A percentile compares a stretch with the other conserved stretches of the same genome.
Evolutionary conservation across 2,888 invertebrate species (phyloP).

Genomic region (Nephrotoma appendiculata): DNA sequence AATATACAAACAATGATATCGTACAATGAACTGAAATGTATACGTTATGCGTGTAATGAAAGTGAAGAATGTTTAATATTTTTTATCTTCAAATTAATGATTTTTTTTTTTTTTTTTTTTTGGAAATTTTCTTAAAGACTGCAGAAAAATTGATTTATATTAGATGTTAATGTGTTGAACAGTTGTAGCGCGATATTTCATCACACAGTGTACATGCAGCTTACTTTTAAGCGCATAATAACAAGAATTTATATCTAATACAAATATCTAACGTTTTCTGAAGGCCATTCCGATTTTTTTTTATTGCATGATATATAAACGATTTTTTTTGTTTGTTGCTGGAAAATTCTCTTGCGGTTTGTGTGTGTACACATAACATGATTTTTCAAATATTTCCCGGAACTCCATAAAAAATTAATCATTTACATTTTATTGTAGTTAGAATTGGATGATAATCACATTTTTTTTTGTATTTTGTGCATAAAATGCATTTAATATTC

Average conservation of each 20-base stretch:
- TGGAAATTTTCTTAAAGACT: neutral
- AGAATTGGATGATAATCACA: neutral
- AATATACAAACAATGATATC: neutral
- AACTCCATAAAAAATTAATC: neutral
- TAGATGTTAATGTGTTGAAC: neutral
- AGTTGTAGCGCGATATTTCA: neutral
- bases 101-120: neutral
- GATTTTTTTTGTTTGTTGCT: neutral
- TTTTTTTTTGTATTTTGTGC: neutral
- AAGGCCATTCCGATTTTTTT: neutral
- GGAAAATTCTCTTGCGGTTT: neutral
- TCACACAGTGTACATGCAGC: neutral
- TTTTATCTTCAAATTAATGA: neutral
- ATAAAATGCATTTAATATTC: neutral
- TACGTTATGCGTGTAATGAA: neutral
- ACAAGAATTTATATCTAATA: neutral
- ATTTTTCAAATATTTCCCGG: neutral
- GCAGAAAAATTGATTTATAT: neutral
- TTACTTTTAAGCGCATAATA: neutral
- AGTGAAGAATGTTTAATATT: neutral
- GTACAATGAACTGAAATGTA: neutral
- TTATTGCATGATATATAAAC: neutral
- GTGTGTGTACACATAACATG: neutral
- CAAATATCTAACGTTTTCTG: neutral
- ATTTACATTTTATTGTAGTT: neutral